Evolutionary conservation across 2,797 vertebrate genomes (phyloP).

Genomic region (Coluber constrictor): DNA sequence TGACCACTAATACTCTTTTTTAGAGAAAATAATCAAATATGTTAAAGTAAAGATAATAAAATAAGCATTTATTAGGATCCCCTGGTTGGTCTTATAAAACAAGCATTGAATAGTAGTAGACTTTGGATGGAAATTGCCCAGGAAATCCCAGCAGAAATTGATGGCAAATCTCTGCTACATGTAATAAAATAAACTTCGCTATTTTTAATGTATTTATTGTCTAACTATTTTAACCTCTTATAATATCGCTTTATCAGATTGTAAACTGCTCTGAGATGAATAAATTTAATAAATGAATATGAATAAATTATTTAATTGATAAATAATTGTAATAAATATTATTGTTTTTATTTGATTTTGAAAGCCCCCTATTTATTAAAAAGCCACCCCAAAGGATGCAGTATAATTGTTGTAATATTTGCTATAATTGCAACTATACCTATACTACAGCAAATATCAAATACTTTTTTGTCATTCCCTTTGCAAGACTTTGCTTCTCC

Average conservation of each 20-base stretch:
- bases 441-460: not conserved
- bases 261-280: not conserved
- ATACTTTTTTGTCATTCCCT: not conserved
- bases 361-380: not conserved
- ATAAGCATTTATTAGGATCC: not conserved
- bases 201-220: not conserved
- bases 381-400: not conserved
- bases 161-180: not conserved
- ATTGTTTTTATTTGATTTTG: not conserved
- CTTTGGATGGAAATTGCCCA: not conserved
- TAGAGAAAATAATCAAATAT: not conserved
- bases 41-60: not conserved
- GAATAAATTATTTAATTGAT: not conserved
- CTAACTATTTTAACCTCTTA: not conserved
- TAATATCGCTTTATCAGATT: not conserved
- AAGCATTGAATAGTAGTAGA: not conserved
- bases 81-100: not conserved
- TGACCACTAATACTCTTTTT: not conserved
- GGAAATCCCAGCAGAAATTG: not conserved
- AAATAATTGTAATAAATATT: not conserved
- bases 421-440: not conserved
- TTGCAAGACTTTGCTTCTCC: not conserved
- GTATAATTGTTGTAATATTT: not conserved
- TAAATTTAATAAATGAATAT: not conserved
- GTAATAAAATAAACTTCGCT: not conserved